Base-by-base conservation (phyloP, 2,888 invertebrate genomes). In the Mythimna impura region DNA sequence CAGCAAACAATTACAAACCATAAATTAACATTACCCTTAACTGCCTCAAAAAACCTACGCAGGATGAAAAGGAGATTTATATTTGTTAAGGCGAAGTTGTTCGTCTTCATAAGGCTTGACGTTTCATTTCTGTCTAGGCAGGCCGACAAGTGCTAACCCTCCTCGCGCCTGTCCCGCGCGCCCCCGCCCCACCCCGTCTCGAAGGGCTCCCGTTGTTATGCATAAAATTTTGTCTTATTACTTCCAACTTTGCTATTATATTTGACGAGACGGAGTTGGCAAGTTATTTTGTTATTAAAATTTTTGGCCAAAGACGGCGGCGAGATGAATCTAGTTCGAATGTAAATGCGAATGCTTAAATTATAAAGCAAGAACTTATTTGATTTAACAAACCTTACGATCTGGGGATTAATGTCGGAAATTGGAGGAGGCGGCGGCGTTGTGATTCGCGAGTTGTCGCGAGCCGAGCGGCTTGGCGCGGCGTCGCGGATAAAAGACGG, bases 211-310 rank as follows among this genome's bases (percentile, higher is more conserved):
- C 95, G 94, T 94, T 94, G 94, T 95, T 95, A 95, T 95, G 96
- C 96, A 96, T 96, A 95, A 95, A 95, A 95, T 96, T 95, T 95
- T 94, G 95, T 95, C 95, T 95, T 96, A 96, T 96, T 95, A 95
- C 95, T 95, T 94, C 93, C 92, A 95, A 96, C 95, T 96, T 95
- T 91, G 94, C 94, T 94, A 95, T 96, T 96, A 96, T 95, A 95
- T 95, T 94, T 94, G 95, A 95, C 95, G 94, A 94, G 94, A 91
- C 91, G 89, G 92, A 95, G 95, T 95, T 95, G 90, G 92, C 91
- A 95, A 96, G 95, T 96, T 96, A 95, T 95, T 95, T 94, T 95
- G 96, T 95, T 96, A 96, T 96, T 96, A 95, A 96, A 95, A 96
- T 95, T 95, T 95, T 94, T 94, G 95, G 93, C 91, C 89, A 88